Conservation (phyloP, 2,113 vertebrate species). For the Syrrhaptes paradoxus region DNA sequence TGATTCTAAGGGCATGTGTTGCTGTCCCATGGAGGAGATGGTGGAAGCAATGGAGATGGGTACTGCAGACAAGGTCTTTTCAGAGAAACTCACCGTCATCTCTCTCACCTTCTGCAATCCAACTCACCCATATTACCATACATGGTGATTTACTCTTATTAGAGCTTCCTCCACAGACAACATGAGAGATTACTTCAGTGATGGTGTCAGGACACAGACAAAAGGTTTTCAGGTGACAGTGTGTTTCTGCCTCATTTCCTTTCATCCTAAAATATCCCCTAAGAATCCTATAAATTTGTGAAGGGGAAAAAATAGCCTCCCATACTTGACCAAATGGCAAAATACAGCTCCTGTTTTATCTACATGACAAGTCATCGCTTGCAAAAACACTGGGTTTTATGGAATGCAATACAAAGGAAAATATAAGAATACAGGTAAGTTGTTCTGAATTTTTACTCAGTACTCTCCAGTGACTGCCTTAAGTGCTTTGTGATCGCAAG, state of each 20-base stretch:
- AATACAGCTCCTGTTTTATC: background rate
- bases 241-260: background rate
- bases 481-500: background rate
- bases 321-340: background rate
- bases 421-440: background rate
- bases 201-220: background rate
- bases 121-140: fast-evolving
- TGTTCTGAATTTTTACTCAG: background rate
- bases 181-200: background rate
- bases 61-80: background rate
- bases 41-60: background rate
- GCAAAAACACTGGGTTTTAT: background rate
- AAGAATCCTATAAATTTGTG: background rate
- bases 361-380: background rate
- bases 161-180: background rate
- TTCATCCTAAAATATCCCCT: background rate
- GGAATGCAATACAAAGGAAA: background rate
- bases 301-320: background rate
- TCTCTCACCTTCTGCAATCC: background rate
- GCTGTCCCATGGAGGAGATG: background rate
- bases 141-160: fast-evolving
- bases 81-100: background rate
- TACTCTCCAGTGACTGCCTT: background rate
- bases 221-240: background rate
- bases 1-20: fast-evolving